These are phyloP conservation scores for Pithecia hirsuta DNA, from an alignment of 2,797 vertebrate genomes.

Conservation along the genomic window DNA sequence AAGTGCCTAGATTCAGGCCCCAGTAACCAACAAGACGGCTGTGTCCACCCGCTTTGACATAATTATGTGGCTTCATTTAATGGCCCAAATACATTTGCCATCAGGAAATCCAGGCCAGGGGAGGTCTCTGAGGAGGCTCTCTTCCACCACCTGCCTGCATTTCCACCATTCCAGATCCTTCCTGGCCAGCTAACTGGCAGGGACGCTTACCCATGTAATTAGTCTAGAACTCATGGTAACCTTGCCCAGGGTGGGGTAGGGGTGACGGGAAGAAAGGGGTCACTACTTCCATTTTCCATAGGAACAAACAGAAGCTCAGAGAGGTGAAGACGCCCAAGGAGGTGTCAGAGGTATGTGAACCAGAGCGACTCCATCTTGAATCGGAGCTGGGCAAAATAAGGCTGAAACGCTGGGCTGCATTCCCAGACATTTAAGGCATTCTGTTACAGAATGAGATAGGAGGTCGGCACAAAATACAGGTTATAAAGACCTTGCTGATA, in stretches of 20 bases:
- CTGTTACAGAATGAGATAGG: not conserved
- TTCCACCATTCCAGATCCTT: not conserved
- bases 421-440: not conserved
- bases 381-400: not conserved
- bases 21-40: not conserved
- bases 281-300: not conserved
- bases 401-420: not conserved
- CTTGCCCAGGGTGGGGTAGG: not conserved
- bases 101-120: not conserved
- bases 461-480: not conserved
- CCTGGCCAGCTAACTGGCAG: not conserved
- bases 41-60: not conserved
- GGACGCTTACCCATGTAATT: too few species aligned
- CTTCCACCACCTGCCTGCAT: not conserved
- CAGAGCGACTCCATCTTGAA: not conserved
- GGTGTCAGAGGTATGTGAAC: not conserved
- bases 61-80: not conserved
- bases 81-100: not conserved
- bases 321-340: not conserved
- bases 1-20: not conserved
- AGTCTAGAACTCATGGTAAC: accelerated
- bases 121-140: not conserved
- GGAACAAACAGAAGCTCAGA: not conserved
- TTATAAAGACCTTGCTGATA: not conserved
- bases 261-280: not conserved